These are phyloP conservation scores for Epinephelus cyanopodus DNA, from an alignment of 2,113 vertebrate species.

Conservation along the genomic window DNA sequence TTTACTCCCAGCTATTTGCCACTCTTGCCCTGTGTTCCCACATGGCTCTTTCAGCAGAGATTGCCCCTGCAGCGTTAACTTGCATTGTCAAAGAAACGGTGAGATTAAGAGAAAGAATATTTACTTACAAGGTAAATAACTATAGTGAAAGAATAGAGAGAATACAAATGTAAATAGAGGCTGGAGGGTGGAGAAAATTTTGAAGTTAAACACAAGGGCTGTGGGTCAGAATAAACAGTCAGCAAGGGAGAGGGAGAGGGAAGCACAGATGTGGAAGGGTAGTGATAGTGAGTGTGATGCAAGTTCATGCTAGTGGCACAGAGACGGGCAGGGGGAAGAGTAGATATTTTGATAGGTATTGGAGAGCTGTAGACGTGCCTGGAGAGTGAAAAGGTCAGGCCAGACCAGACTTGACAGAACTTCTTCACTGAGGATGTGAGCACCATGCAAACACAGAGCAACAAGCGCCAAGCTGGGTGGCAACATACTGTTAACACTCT, in stretches of 20 bases:
- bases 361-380: constrained; percentile 70
- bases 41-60: constrained; percentile 14
- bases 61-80: constrained; percentile 24
- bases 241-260: not conserved
- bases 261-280: constrained; percentile 15
- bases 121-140: too few species aligned
- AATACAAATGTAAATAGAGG: constrained; percentile 51
- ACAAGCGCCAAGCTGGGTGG: constrained; percentile 43
- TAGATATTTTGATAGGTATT: constrained; percentile 69
- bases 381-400: constrained; percentile 78
- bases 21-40: constrained; percentile 28
- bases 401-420: constrained; percentile 69
- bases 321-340: constrained; percentile 35
- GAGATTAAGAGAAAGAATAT: constrained; percentile 6
- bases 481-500: constrained; percentile 56
- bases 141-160: constrained; percentile 16
- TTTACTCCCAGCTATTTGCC: constrained; percentile 17
- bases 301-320: constrained; percentile 37
- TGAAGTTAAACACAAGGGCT: constrained; percentile 48
- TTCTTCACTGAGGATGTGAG: constrained; percentile 74
- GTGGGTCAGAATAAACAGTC: constrained; percentile 35
- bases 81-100: constrained; percentile 27
- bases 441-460: constrained; percentile 71
- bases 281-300: constrained; percentile 37
- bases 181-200: constrained; percentile 23